These are phyloP conservation scores for Drosophila affinis DNA, from an alignment of 2,888 invertebrate species.

Conservation along the genomic window DNA sequence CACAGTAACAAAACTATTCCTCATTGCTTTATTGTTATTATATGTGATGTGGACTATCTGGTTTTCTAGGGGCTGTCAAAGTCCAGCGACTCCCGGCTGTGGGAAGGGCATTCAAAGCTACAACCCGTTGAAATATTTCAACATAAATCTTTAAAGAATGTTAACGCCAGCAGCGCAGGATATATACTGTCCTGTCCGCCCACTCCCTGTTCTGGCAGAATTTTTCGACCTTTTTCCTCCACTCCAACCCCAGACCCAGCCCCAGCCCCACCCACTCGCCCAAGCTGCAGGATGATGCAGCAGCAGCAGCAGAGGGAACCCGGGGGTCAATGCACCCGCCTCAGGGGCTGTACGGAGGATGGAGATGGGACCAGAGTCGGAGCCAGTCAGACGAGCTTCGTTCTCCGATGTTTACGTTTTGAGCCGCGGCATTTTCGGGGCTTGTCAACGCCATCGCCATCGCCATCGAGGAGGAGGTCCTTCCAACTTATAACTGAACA, in stretches of 20 bases:
- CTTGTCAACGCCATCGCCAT: constrained; percentile 64
- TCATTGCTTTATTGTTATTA: no score
- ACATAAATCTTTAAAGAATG: constrained; percentile 44
- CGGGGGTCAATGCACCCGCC: constrained; percentile 36
- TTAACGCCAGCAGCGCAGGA: constrained; percentile 14
- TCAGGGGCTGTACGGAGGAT: constrained; percentile 10
- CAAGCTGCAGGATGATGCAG: not conserved
- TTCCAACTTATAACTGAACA: constrained; percentile 44
- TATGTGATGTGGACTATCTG: no score
- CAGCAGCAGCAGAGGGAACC: constrained; percentile 3
- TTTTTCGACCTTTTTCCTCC: constrained; percentile 25
- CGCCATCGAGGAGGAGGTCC: not conserved
- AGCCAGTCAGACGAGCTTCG: constrained; percentile 20
- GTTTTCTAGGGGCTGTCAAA: not conserved
- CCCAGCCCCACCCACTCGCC: not conserved
- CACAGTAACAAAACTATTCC: no score
- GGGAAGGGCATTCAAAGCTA: constrained; percentile 7
- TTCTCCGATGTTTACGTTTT: constrained; percentile 65
- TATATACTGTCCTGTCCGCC: constrained; percentile 10
- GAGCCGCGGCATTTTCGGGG: constrained; percentile 69
- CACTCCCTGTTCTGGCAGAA: constrained; percentile 29
- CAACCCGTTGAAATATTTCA: constrained; percentile 21
- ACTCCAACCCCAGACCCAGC: not conserved
- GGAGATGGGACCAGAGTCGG: not conserved
- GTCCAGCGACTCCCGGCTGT: not conserved